A percentile compares a stretch with the other conserved stretches of the same genome.
phyloP scores from a whole-genome alignment of 2,113 vertebrate genomes.

The Vidua chalybeata region DNA sequence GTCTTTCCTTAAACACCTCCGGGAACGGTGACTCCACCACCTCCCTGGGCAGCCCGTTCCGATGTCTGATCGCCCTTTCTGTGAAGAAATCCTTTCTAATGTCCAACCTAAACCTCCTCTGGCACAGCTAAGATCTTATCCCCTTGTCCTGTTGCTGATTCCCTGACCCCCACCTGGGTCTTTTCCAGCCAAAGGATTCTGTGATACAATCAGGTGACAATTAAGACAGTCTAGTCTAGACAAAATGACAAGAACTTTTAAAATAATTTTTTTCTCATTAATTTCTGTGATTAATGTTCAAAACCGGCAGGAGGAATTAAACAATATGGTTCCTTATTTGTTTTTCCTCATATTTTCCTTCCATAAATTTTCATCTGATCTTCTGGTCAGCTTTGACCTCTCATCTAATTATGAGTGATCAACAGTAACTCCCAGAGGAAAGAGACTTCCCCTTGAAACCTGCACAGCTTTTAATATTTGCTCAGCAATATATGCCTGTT shows the following conservation, averaged over 20 bases:
- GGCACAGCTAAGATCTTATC: not conserved
- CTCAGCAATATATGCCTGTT: not conserved
- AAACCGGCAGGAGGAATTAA: not conserved
- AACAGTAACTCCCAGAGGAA: not conserved
- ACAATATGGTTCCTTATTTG: not conserved
- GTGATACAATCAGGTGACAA: too few relatives aligned
- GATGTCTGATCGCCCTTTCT: not conserved
- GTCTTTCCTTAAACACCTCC: not conserved
- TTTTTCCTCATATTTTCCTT: not conserved
- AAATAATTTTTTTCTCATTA: not conserved
- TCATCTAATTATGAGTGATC: not conserved
- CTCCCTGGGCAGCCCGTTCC: accelerated
- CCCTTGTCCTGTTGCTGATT: not conserved
- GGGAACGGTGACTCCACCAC: not conserved
- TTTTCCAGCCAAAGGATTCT: not conserved
- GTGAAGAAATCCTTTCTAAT: not conserved
- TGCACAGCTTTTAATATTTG: not conserved
- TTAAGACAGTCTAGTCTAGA: not conserved
- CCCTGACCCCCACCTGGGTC: not conserved
- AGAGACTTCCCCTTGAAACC: not conserved
- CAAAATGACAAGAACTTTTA: not conserved
- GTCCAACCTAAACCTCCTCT: not conserved
- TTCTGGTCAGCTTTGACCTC: not conserved
- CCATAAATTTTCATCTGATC: not conserved
- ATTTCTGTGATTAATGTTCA: not conserved